Percentiles rank a stretch among this genome's conserved stretches.
phyloP scores from a whole-genome alignment of 2,888 invertebrate species.

The Caenorhabditis plicata region DNA sequence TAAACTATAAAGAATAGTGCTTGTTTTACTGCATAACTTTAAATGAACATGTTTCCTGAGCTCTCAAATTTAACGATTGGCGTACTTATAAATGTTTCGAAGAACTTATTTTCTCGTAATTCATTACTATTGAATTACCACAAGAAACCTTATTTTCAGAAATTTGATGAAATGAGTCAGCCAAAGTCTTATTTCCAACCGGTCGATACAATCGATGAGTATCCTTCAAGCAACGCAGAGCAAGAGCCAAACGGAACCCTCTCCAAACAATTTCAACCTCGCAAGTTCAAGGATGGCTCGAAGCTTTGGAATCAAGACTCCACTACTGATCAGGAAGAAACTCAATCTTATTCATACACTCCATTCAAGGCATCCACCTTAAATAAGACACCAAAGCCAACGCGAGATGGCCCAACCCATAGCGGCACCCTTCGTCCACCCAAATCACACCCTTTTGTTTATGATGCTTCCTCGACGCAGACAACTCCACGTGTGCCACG shows the following conservation, averaged over 20 bases:
- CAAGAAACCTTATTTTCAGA: too few relatives aligned
- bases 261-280: conserved; percentile 32
- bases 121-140: too few relatives aligned
- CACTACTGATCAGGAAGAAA: conserved; percentile 2
- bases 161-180: conserved; percentile 29
- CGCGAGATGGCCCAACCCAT: conserved; percentile 18
- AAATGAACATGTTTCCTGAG: too few relatives aligned
- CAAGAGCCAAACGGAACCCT: conserved; percentile 20
- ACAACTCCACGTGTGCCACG: conserved; percentile 21
- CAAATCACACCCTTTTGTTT: conserved; percentile 21
- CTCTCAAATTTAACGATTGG: too few relatives aligned
- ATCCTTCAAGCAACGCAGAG: background rate
- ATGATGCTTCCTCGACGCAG: conserved; percentile 21
- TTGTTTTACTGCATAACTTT: too few relatives aligned
- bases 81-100: too few relatives aligned
- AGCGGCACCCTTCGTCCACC: conserved; percentile 30
- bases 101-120: too few relatives aligned
- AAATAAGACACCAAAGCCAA: conserved; percentile 25
- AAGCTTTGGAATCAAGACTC: conserved; percentile 25
- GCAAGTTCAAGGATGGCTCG: conserved; percentile 24
- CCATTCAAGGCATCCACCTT: conserved; percentile 30
- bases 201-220: conserved; percentile 28
- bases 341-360: conserved; percentile 19
- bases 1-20: too few relatives aligned
- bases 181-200: conserved; percentile 28